These are phyloP conservation scores for Haemorhous mexicanus DNA, from an alignment of 2,113 vertebrate genomes.

Conservation along the genomic window DNA sequence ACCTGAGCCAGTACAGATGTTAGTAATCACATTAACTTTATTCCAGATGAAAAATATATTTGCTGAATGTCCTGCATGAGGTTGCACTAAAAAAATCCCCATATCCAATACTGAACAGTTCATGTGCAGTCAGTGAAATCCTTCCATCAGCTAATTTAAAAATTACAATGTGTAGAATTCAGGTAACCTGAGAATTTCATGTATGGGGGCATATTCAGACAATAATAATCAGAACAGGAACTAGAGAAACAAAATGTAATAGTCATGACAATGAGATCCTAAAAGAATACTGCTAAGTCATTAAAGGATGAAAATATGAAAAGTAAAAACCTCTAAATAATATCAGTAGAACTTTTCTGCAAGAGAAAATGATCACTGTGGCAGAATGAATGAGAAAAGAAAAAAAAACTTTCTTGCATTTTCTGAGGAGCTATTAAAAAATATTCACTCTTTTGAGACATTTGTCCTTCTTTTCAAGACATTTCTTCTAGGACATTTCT, in stretches of 20 bases:
- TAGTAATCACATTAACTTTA: constrained; percentile 31
- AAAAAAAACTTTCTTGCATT: background rate
- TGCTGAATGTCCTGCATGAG: background rate
- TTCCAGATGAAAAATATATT: constrained; percentile 16
- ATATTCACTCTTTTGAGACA: background rate
- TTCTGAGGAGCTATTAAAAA: background rate
- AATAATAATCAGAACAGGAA: constrained; percentile 2
- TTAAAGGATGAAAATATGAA: background rate
- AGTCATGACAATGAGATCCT: background rate
- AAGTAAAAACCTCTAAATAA: background rate
- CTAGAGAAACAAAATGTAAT: constrained; percentile 6
- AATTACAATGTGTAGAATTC: background rate
- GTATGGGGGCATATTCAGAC: background rate
- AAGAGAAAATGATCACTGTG: background rate
- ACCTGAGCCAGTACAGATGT: constrained; percentile 41
- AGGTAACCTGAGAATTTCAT: constrained; percentile 20
- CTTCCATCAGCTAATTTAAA: constrained; percentile 29
- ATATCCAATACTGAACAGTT: background rate
- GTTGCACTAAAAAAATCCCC: background rate
- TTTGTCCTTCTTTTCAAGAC: background rate
- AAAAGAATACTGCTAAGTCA: background rate
- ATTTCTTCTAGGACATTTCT: background rate
- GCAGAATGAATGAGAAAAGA: background rate
- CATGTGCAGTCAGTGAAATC: background rate
- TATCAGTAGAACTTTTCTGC: background rate